Evolutionary conservation across 1,140 invertebrate species (phyloP).

Genomic region (Ceratina japonica): DNA sequence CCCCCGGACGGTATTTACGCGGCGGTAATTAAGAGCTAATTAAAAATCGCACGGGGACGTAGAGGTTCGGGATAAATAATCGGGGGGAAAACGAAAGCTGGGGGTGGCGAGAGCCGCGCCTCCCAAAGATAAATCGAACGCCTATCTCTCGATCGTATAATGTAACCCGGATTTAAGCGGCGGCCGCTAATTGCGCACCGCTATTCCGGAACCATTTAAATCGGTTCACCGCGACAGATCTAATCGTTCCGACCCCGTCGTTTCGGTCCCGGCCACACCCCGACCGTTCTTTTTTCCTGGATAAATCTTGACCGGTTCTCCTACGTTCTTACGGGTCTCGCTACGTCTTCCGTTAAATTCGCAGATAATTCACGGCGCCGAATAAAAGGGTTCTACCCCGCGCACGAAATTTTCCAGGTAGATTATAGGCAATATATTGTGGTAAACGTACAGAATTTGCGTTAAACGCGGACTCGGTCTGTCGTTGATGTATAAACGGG

Average conservation of each 20-base stretch:
- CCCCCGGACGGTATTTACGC: constrained; percentile 23
- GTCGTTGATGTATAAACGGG: constrained; percentile 15
- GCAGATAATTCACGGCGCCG: no score
- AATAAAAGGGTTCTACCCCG: neutral
- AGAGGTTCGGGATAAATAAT: constrained; percentile 30
- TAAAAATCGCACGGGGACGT: no score
- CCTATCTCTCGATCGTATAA: constrained; percentile 47
- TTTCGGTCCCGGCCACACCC: constrained; percentile 1
- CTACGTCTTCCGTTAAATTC: no score
- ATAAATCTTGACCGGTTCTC: constrained; percentile 41
- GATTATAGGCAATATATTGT: no score
- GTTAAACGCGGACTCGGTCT: neutral
- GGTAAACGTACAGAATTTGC: neutral
- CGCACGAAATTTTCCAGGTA: no score
- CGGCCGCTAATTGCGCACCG: constrained; percentile 47
- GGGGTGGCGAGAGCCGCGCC: neutral
- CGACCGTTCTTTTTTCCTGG: neutral
- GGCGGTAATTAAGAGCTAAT: constrained; percentile 35
- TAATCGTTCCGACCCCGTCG: constrained; percentile 50
- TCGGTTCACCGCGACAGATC: constrained; percentile 55
- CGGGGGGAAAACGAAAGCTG: constrained; percentile 20
- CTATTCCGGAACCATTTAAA: constrained; percentile 55
- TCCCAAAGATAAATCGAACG: constrained; percentile 45
- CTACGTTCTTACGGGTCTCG: no score
- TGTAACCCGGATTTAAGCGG: constrained; percentile 44